phyloP scores from a whole-genome alignment of 1,140 invertebrate species.

The Brachionus sp. region DNA sequence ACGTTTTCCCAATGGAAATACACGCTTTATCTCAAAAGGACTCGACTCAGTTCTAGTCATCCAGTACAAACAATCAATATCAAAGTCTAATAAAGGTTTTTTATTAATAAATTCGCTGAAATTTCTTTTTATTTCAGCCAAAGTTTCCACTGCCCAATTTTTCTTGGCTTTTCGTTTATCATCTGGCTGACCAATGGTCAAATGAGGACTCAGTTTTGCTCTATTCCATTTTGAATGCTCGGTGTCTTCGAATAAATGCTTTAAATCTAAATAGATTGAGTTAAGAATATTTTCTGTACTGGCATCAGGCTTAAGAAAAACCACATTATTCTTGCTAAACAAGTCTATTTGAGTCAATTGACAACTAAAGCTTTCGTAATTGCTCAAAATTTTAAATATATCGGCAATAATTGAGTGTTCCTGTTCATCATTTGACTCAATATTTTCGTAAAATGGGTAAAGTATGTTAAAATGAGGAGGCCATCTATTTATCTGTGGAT shows the following conservation, averaged over 20 bases:
- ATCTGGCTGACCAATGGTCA: slow-evolving; percentile 33
- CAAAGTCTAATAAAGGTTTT: neutral
- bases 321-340: slow-evolving; percentile 34
- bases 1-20: neutral
- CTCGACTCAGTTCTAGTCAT: slow-evolving; percentile 10
- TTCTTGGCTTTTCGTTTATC: neutral
- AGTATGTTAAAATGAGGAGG: slow-evolving; percentile 39
- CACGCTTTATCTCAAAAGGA: slow-evolving; percentile 13
- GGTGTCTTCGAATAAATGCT: neutral
- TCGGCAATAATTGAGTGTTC: neutral
- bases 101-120: neutral
- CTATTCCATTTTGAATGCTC: neutral
- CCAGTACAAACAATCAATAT: slow-evolving; percentile 24
- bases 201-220: neutral
- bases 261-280: slow-evolving; percentile 9
- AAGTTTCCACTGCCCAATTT: neutral
- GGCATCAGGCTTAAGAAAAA: slow-evolving; percentile 1
- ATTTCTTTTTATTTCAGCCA: neutral
- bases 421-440: neutral
- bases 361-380: neutral
- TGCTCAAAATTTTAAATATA: neutral
- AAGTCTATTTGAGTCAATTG: neutral
- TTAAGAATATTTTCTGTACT: neutral
- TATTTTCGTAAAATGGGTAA: slow-evolving; percentile 37
- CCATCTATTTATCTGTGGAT: slow-evolving; percentile 36